Evolutionary conservation across 2,888 invertebrate genomes (phyloP).

Genomic region (Cynaeus angustus): DNA sequence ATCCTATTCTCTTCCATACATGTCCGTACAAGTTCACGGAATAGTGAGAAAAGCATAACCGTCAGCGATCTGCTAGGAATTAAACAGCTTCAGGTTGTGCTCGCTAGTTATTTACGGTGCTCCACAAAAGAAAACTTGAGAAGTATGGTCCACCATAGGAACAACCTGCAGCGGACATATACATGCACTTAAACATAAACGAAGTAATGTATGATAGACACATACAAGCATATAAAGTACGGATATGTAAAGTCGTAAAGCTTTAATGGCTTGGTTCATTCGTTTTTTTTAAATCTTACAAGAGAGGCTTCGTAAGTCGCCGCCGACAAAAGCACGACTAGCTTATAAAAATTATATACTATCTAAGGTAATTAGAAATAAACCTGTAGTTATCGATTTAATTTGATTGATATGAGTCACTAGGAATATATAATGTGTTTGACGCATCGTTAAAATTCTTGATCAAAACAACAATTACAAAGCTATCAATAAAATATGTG

Average conservation of each 20-base stretch:
- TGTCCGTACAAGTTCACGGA: constrained; percentile 28
- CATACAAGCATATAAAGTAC: constrained; percentile 21
- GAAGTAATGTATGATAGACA: constrained; percentile 23
- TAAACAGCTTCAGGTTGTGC: constrained; percentile 27
- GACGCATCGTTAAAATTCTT: too few species aligned
- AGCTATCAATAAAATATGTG: too few species aligned
- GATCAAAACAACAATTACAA: too few species aligned
- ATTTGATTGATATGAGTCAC: too few species aligned
- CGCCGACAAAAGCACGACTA: not conserved
- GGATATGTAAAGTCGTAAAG: constrained; percentile 23
- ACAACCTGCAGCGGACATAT: constrained; percentile 32
- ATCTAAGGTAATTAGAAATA: too few species aligned
- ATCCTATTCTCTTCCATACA: constrained; percentile 39
- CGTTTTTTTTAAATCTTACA: constrained; percentile 1
- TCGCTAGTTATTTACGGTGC: constrained; percentile 17
- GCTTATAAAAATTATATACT: not conserved
- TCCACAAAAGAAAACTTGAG: constrained; percentile 19
- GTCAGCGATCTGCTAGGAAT: constrained; percentile 35
- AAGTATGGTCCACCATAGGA: constrained; percentile 17
- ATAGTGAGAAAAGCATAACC: constrained; percentile 39
- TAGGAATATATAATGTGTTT: too few species aligned
- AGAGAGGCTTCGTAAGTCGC: not conserved
- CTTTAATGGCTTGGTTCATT: constrained; percentile 17
- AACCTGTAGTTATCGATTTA: too few species aligned
- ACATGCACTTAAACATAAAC: constrained; percentile 30